phyloP scores from a whole-genome alignment of 2,888 invertebrate species.

The Vanessa cardui region DNA sequence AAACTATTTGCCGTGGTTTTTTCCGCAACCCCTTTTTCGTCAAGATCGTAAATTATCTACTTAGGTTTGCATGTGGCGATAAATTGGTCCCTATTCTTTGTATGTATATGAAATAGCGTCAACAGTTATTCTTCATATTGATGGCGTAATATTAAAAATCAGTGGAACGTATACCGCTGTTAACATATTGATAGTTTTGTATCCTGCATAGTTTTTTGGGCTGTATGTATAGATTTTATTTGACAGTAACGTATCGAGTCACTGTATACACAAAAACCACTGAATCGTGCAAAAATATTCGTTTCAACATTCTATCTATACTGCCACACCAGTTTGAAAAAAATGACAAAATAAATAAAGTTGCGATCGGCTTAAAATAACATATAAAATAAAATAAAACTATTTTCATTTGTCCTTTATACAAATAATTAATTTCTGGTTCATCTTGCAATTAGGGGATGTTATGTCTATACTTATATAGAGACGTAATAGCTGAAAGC shows the following conservation, averaged over 20 bases:
- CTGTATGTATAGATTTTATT: slow-evolving; percentile 25
- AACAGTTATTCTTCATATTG: slow-evolving; percentile 50
- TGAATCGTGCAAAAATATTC: slow-evolving; percentile 31
- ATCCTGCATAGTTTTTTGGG: slow-evolving; percentile 13
- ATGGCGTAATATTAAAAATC: slow-evolving; percentile 38
- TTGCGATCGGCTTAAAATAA: not conserved
- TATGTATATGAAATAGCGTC: slow-evolving; percentile 54
- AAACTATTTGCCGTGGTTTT: slow-evolving; percentile 53
- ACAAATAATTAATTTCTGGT: not conserved
- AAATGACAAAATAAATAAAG: not conserved
- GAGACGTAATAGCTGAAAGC: slow-evolving; percentile 10
- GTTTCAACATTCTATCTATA: slow-evolving; percentile 23
- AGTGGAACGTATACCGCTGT: slow-evolving; percentile 26
- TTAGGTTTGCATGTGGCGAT: slow-evolving; percentile 72
- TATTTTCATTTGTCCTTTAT: not conserved
- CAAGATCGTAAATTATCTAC: slow-evolving; percentile 74
- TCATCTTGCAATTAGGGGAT: not conserved
- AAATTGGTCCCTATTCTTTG: slow-evolving; percentile 70
- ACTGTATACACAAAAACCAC: slow-evolving; percentile 30
- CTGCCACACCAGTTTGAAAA: slow-evolving; percentile 15
- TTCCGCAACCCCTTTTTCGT: slow-evolving; percentile 63
- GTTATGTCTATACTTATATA: not conserved
- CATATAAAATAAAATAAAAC: not conserved
- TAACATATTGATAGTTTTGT: slow-evolving; percentile 20
- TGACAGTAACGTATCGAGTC: slow-evolving; percentile 27